These are phyloP conservation scores for Ctenochaetus hawaiiensis DNA, from an alignment of 2,797 vertebrate genomes.

Conservation along the genomic window DNA sequence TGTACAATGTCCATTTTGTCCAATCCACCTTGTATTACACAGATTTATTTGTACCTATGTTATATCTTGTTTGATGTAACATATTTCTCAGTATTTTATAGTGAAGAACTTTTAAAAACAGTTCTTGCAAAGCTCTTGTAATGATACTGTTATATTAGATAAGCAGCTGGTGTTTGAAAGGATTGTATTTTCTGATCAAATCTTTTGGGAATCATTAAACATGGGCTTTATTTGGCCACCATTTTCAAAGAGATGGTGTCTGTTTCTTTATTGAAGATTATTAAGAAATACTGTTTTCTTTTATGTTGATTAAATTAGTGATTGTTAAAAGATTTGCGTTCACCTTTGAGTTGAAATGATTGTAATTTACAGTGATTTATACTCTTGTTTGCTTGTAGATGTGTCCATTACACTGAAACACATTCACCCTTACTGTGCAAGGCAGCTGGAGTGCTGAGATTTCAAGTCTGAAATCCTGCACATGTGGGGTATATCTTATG, in stretches of 20 bases:
- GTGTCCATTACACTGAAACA: not conserved
- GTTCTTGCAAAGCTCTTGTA: constrained; percentile 70
- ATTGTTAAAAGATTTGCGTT: not conserved
- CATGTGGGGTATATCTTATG: no score
- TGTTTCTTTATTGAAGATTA: not conserved
- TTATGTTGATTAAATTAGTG: not conserved
- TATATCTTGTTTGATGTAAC: constrained; percentile 80
- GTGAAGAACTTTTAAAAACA: constrained; percentile 70
- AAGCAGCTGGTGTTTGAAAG: constrained; percentile 76
- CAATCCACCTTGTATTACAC: constrained; percentile 76
- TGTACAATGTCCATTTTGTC: constrained; percentile 77
- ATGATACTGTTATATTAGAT: constrained; percentile 70
- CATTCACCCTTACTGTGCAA: no score
- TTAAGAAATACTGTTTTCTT: not conserved
- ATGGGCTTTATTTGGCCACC: constrained; percentile 82
- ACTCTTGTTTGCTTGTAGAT: not conserved
- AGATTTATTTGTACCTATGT: constrained; percentile 78
- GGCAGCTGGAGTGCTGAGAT: no score
- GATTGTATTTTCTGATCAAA: constrained; percentile 86
- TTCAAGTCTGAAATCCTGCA: no score
- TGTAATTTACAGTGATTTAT: not conserved
- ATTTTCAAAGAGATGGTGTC: constrained; percentile 76
- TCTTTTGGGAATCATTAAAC: constrained; percentile 86
- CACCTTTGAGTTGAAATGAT: no score
- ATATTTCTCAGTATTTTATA: constrained; percentile 86